A percentile compares a stretch with the other conserved stretches of the same genome.
Evolutionary conservation across 2,888 invertebrate genomes (phyloP).

Genomic region (Brachyptera putata): DNA sequence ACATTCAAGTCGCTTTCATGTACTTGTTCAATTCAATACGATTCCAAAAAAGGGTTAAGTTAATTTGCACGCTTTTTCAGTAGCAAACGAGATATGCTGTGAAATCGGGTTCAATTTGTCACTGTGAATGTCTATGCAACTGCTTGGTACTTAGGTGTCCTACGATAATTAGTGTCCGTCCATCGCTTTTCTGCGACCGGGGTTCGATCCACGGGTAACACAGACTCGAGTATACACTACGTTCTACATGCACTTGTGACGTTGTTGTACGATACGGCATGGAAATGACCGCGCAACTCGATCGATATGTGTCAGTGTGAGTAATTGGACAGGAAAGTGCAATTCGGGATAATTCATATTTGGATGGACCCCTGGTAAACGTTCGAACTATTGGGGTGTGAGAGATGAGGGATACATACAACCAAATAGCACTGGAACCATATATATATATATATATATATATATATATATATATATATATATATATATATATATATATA

Average conservation of each 20-base stretch:
- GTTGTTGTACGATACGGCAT: background rate
- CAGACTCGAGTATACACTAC: background rate
- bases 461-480: no score
- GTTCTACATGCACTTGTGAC: conserved; percentile 1
- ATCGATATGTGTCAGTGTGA: conserved; percentile 32
- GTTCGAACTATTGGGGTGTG: conserved; percentile 24
- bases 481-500: no score
- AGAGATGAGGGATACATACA: background rate
- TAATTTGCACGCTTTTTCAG: no score
- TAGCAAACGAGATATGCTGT: background rate
- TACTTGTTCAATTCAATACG: background rate
- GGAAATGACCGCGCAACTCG: conserved; percentile 22
- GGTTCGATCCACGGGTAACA: background rate
- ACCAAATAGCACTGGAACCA: no score
- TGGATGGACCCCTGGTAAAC: conserved; percentile 24
- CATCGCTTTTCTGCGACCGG: background rate
- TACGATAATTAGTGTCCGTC: conserved; percentile 25
- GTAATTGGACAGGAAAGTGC: conserved; percentile 34
- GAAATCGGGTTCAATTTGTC: conserved; percentile 25
- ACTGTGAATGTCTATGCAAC: conserved; percentile 24
- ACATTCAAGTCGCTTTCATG: no score
- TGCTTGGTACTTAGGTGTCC: conserved; percentile 26
- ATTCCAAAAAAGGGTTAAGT: background rate
- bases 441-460: no score
- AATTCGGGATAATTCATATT: conserved; percentile 33